A percentile compares a stretch with the other conserved stretches of the same genome.
Evolutionary conservation across 2,797 vertebrate genomes (phyloP).

Genomic region (Anisognathus igniventris): DNA sequence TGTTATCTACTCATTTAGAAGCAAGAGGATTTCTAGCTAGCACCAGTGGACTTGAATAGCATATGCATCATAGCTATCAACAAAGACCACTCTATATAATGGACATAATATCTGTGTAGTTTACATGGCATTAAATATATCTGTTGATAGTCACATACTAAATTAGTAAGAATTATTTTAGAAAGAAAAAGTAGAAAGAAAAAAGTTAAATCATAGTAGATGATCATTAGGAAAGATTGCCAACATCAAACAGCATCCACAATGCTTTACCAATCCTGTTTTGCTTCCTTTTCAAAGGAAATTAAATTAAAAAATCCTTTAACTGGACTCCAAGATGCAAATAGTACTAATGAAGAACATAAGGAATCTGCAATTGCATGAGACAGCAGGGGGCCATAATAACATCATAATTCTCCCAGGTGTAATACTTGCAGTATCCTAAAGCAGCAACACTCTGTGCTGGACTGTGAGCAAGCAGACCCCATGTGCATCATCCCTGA

Average conservation of each 20-base stretch:
- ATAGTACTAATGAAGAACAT: not conserved
- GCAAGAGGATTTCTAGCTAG: not conserved
- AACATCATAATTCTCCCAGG: not conserved
- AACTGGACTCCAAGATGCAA: not conserved
- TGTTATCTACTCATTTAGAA: not conserved
- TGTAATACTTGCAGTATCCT: not conserved
- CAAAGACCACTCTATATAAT: not conserved
- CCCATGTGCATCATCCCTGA: not conserved
- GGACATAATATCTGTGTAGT: not conserved
- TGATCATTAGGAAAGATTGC: not conserved
- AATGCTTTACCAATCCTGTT: not conserved
- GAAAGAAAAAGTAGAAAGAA: not conserved
- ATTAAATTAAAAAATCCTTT: not conserved
- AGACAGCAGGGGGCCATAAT: not conserved
- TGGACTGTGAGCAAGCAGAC: not conserved
- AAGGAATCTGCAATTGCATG: not conserved
- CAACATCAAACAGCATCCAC: not conserved
- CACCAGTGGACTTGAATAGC: not conserved
- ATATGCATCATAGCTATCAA: not conserved
- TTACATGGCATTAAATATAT: not conserved
- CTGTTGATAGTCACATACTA: not conserved
- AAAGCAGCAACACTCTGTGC: not conserved
- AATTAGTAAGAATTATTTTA: not conserved
- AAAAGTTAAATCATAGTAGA: not conserved
- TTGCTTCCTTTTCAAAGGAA: not conserved